Evolutionary conservation across 2,888 invertebrate species (phyloP).

Genomic region (Pseudococcus longispinus): DNA sequence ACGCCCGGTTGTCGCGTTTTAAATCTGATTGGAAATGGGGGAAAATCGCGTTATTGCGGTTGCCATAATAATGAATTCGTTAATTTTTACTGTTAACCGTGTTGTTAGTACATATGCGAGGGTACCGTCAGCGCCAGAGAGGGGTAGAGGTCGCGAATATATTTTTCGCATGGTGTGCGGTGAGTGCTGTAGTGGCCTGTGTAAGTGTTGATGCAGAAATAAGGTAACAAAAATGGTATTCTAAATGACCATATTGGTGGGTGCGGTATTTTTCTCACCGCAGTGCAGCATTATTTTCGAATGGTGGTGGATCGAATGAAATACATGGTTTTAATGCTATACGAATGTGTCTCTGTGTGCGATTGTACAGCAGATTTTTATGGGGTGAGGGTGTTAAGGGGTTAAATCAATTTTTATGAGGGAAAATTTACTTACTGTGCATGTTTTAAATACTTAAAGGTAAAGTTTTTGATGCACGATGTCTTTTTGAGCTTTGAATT

Average conservation of each 20-base stretch:
- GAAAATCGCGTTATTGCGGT: slow-evolving; percentile 26
- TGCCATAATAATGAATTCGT: slow-evolving; percentile 34
- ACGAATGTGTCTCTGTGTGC: no score
- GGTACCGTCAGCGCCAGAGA: not conserved
- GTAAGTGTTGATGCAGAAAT: not conserved
- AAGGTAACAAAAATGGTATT: not conserved
- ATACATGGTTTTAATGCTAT: not conserved
- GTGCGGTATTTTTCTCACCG: not conserved
- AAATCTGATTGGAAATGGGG: slow-evolving; percentile 50
- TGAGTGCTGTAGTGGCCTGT: not conserved
- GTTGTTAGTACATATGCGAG: slow-evolving; percentile 4
- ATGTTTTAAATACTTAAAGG: no score
- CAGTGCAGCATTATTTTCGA: not conserved
- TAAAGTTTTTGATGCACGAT: no score
- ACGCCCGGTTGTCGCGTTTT: slow-evolving; percentile 13
- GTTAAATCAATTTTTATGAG: no score
- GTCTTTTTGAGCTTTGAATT: no score
- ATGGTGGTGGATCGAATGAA: not conserved
- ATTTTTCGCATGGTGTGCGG: not conserved
- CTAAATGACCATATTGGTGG: not conserved
- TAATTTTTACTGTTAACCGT: slow-evolving; percentile 29
- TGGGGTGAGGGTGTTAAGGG: no score
- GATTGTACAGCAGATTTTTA: no score
- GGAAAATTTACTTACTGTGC: no score
- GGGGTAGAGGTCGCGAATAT: not conserved